Conservation (phyloP, 1,140 invertebrate species). For the Drosophila asahinai region DNA sequence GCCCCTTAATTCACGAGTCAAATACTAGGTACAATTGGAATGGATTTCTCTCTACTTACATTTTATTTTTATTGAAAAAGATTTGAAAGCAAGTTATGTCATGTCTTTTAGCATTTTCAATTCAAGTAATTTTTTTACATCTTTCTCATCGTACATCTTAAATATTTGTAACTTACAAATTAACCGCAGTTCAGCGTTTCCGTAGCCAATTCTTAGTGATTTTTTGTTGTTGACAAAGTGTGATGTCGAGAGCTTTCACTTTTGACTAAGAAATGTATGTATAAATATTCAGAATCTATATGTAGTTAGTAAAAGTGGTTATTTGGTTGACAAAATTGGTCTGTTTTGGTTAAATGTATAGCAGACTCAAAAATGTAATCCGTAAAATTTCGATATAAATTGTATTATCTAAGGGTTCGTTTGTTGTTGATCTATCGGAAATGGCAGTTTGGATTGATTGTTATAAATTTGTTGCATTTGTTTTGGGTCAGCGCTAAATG, state of each 20-base stretch:
- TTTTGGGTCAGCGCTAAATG: constrained; percentile 53
- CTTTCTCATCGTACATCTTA: constrained; percentile 22
- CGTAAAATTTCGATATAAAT: constrained; percentile 33
- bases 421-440: constrained; percentile 29
- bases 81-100: constrained; percentile 55
- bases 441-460: constrained; percentile 72
- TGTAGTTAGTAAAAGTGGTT: constrained; percentile 20
- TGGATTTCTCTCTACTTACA: constrained; percentile 24
- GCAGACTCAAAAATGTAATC: constrained; percentile 37
- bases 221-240: constrained; percentile 31
- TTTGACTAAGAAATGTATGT: constrained; percentile 24
- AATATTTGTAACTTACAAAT: constrained; percentile 58
- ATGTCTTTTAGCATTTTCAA: constrained; percentile 24
- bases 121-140: constrained; percentile 24
- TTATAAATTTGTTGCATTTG: constrained; percentile 66
- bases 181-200: constrained; percentile 44
- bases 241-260: constrained; percentile 29
- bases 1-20: neutral
- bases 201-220: constrained; percentile 38
- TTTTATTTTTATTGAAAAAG: constrained; percentile 74
- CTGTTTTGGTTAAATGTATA: constrained; percentile 36
- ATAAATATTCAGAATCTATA: constrained; percentile 40
- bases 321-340: constrained; percentile 45
- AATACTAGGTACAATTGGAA: neutral
- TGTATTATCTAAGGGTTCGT: constrained; percentile 34